A percentile compares a stretch with the other conserved stretches of the same genome.
These are phyloP conservation scores for Thermophis baileyi DNA, from an alignment of 2,113 vertebrate species.

Conservation along the genomic window DNA sequence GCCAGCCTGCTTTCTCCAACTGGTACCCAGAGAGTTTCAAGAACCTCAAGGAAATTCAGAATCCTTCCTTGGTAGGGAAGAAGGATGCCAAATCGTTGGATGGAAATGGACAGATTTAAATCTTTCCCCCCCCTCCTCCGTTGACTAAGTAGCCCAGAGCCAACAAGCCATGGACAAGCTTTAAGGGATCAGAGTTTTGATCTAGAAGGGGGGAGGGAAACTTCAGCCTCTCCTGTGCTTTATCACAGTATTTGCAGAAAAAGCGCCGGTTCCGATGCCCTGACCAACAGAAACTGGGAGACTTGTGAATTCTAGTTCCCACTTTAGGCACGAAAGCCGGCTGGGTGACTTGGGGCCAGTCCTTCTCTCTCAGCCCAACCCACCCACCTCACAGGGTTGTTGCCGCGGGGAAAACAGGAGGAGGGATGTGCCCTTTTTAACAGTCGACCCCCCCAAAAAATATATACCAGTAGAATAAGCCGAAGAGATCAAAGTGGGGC, in stretches of 20 bases:
- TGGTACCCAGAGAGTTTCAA: neutral
- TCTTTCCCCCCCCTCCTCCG: accelerated
- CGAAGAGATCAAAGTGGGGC: neutral
- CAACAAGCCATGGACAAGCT: neutral
- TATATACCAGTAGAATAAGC: neutral
- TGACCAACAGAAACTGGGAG: neutral
- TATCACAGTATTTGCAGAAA: neutral
- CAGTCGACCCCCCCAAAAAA: neutral
- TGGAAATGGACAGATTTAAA: neutral
- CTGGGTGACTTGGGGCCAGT: neutral
- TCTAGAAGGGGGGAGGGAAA: neutral
- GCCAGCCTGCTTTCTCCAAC: neutral
- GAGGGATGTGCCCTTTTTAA: neutral
- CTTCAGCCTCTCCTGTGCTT: neutral
- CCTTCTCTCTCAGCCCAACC: neutral
- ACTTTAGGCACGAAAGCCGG: neutral
- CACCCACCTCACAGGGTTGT: neutral
- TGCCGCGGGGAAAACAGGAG: neutral
- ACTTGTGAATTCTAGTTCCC: neutral
- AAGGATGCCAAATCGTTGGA: neutral
- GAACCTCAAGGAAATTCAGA: neutral
- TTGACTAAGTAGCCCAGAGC: neutral
- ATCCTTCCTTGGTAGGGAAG: neutral
- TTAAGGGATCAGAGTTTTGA: neutral
- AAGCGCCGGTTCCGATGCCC: neutral